Evolutionary conservation across 1,140 invertebrate genomes (phyloP).

Genomic region (Macrostomum lignano): DNA sequence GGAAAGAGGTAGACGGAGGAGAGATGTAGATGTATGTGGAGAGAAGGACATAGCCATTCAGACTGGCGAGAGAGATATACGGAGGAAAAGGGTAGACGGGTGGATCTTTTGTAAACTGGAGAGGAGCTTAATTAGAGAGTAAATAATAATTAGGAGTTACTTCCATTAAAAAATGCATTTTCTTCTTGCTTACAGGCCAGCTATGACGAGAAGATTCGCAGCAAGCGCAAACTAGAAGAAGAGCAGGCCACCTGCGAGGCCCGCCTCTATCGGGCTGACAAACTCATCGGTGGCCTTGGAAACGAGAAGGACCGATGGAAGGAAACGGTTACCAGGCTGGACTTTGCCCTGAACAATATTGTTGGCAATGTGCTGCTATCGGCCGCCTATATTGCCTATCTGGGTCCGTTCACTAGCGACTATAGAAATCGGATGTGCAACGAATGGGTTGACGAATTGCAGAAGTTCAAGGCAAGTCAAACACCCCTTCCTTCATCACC

Average conservation of each 20-base stretch:
- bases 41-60: too few relatives aligned
- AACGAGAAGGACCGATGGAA: slow-evolving; percentile 28
- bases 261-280: slow-evolving; percentile 23
- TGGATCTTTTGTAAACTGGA: too few relatives aligned
- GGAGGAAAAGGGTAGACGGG: too few relatives aligned
- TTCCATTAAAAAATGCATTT: too few relatives aligned
- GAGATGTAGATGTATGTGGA: too few relatives aligned
- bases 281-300: slow-evolving; percentile 25
- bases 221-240: slow-evolving; percentile 26
- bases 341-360: slow-evolving; percentile 22
- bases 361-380: slow-evolving; percentile 26
- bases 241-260: slow-evolving; percentile 25
- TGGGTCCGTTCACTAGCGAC: slow-evolving; percentile 26
- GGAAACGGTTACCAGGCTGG: slow-evolving; percentile 19
- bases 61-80: too few relatives aligned
- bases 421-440: slow-evolving; percentile 18
- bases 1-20: too few relatives aligned
- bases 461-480: slow-evolving; percentile 13
- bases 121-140: too few relatives aligned
- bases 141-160: too few relatives aligned
- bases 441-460: slow-evolving; percentile 18
- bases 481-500: too few relatives aligned
- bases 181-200: too few relatives aligned
- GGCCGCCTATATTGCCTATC: slow-evolving; percentile 22
- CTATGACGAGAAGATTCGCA: slow-evolving; percentile 26